Base-by-base conservation (phyloP, 2,888 invertebrate genomes). In the Sthenelais limicola region DNA sequence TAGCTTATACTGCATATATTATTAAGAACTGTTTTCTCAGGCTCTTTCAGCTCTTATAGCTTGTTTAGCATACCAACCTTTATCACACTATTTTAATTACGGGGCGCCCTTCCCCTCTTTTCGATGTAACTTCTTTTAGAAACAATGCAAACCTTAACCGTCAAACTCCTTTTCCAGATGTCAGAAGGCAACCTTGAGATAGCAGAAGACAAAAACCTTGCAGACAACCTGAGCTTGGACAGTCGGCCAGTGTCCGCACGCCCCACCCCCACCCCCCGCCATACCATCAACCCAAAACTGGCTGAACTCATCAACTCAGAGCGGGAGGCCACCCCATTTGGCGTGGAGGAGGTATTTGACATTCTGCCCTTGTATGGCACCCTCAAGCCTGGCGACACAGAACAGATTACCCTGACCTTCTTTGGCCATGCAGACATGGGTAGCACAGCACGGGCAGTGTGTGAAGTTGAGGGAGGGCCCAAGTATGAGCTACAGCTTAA, bases 381-480 rank as follows among this genome's bases (percentile, higher is more conserved):
- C 28, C 78, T 88, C 43, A 82, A 84, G 72, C 87, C 88, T 52
- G 87, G 86, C 3, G 85, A 86, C 75, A 85, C 85, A 15, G 87
- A 88, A 71, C 86, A 86, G 75, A 81, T 88, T 33, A 86, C 87
- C 56, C 82, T 88, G 79, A 88, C 87, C 74, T 88, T 88, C 77
- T 88, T 84, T 80, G 88, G 88, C 32, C 87, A 88, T 80, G 82
- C 86, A 38, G 83, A 87, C 79, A 85, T 88, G 33, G 82, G 80
- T 77, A 85, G 86, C 54, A 78, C 82, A 69, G 86, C 84, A 18
- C 83, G 82, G 77, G 88, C 88, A 38, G 77, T 86, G 12, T 88
- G 88, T 81, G 84, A 86, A 66, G 85, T 88, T 1, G 85, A 86
- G 72, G 87, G 86, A 32, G 88, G 88, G 33, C 88, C 88, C 0